These are phyloP conservation scores for Hemiprocne comata DNA, from an alignment of 2,113 vertebrate species.

Conservation along the genomic window DNA sequence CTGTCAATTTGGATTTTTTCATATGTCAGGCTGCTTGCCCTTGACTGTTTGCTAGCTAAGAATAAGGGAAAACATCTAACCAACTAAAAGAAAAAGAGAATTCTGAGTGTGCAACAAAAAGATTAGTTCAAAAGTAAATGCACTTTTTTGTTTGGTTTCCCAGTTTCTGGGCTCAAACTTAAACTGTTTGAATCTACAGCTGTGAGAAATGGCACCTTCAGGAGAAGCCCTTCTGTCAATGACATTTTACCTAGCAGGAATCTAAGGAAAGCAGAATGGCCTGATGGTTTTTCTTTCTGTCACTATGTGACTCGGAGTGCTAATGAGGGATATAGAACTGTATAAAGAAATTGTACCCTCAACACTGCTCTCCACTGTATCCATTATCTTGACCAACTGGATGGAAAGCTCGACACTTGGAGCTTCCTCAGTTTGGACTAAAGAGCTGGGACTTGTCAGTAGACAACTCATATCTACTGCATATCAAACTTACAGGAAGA, in stretches of 20 bases:
- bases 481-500: background rate
- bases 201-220: constrained; percentile 20
- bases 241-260: background rate
- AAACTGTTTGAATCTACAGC: background rate
- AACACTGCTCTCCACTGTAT: background rate
- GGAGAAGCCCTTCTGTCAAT: constrained; percentile 14
- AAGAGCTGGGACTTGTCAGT: background rate
- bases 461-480: background rate
- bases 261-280: background rate
- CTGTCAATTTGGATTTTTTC: constrained; percentile 44
- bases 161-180: background rate
- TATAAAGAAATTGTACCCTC: background rate
- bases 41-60: constrained; percentile 66
- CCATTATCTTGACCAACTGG: background rate
- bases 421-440: background rate
- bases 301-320: background rate
- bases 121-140: background rate
- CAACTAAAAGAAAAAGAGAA: background rate
- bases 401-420: background rate
- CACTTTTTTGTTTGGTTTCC: no score
- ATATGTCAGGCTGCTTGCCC: constrained; percentile 52
- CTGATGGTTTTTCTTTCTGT: background rate
- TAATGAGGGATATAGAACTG: background rate
- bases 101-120: background rate
- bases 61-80: constrained; percentile 12